These are phyloP conservation scores for Stylophora pistillata DNA, from an alignment of 64 coral and sea anemone species.

Conservation along the genomic window DNA sequence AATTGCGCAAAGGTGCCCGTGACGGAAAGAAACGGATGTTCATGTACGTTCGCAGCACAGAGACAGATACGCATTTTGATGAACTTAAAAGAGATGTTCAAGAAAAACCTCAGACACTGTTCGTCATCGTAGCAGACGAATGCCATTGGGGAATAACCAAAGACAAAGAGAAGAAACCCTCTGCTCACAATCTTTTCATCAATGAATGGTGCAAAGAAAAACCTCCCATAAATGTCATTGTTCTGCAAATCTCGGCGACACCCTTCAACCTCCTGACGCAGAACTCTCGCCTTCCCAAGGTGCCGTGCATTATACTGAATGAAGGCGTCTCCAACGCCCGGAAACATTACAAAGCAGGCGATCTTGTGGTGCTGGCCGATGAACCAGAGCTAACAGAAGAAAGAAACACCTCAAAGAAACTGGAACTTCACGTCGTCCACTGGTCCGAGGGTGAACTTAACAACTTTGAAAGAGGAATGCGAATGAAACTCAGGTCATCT, in stretches of 20 bases:
- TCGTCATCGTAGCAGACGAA: constrained; percentile 68
- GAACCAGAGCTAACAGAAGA: background rate
- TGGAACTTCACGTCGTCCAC: constrained; percentile 53
- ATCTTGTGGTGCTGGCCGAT: background rate
- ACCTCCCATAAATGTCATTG: constrained; percentile 41
- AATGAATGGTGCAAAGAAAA: constrained; percentile 48
- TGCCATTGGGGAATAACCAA: constrained; percentile 77
- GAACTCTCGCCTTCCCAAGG: constrained; percentile 49
- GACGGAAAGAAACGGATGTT: constrained; percentile 49
- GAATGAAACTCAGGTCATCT: constrained; percentile 41
- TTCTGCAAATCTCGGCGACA: constrained; percentile 58
- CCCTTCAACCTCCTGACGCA: constrained; percentile 57
- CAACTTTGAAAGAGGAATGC: constrained; percentile 36
- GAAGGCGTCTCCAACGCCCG: background rate
- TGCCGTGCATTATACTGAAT: background rate
- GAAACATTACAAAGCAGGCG: background rate
- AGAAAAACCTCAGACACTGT: constrained; percentile 40
- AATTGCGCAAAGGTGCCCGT: background rate
- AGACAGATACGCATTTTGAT: constrained; percentile 42
- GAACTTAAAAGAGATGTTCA: constrained; percentile 38
- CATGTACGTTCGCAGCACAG: constrained; percentile 61
- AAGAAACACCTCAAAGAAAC: background rate
- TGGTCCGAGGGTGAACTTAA: constrained; percentile 56
- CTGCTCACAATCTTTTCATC: constrained; percentile 59
- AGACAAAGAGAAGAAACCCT: constrained; percentile 53